Base-by-base conservation (phyloP, 2,888 invertebrate genomes). In the Limnephilus lunatus region DNA sequence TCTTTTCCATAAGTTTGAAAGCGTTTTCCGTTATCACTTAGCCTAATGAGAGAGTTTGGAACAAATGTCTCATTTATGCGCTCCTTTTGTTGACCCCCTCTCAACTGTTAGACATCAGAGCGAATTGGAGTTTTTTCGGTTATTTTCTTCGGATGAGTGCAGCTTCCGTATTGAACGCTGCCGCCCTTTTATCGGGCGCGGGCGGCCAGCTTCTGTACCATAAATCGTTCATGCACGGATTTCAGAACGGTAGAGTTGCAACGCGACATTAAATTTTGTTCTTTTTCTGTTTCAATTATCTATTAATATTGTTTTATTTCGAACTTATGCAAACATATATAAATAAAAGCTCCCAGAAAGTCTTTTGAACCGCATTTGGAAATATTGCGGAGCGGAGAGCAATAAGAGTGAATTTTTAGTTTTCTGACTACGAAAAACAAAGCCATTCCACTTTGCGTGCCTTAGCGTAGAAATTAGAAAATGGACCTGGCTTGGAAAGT, bases 11-110 rank as follows among this genome's bases (percentile, higher is more conserved):
- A 68, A 68, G 68, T 68, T 68, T 68, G 68, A 68, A 68, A 68
- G 68, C 68, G 68, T 68, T n/a, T 68, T 68, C 68, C 68, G 68
- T 68, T 68, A 68, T 68, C n/a, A 68, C 68, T 68, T 68, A 68
- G 68, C 68, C 25, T 68, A 68, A 68, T 68, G 68, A 68, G 68
- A 68, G 68, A 25, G 25, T 68, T 68, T n/a, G 25, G 68, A 25
- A 68, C 68, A 68, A 68, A 68, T 68, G 68, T 68, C 68, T 68
- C 68, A 68, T 68, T 68, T 68, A 25, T 68, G 68, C n/a, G 9
- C 68, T 68, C 68, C 68, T 25, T n/a, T 68, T 68, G 25, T 68
- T 68, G 68, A 68, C 68, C 68, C 68, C 68, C 25, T 68, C n/a
- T 68, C 68, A 68, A 68, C 25, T 68, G n/a, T 68, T 68, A 68